These are phyloP conservation scores for Drosophila paranaensis DNA, from an alignment of 2,888 invertebrate genomes.

Conservation along the genomic window DNA sequence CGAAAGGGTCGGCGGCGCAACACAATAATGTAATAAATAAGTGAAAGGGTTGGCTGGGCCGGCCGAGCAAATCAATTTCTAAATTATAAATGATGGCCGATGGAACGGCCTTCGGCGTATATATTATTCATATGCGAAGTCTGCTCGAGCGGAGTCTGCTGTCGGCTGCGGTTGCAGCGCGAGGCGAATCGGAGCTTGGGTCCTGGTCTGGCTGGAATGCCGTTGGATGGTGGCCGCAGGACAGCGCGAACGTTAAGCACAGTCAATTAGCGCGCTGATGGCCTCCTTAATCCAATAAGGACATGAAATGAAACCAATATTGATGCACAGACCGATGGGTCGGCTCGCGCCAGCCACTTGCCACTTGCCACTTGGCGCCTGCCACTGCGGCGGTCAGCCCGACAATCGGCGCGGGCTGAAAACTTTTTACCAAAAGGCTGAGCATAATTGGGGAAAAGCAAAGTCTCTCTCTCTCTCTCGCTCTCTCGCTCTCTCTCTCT, in stretches of 20 bases:
- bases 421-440: conserved; percentile 38
- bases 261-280: conserved; percentile 69
- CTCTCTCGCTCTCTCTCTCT: no score
- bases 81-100: conserved; percentile 5
- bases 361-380: neutral
- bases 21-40: conserved; percentile 3
- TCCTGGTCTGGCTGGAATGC: neutral
- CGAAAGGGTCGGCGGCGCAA: neutral
- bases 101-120: neutral
- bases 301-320: conserved; percentile 69
- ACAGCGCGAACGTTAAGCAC: conserved; percentile 53
- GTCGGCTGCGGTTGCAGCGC: neutral
- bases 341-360: neutral
- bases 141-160: neutral
- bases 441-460: conserved; percentile 49
- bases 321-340: conserved; percentile 42
- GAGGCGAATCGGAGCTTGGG: neutral
- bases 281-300: conserved; percentile 74
- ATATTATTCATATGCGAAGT: neutral
- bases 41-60: neutral
- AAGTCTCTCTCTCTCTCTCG: neutral
- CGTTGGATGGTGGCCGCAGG: conserved; percentile 8
- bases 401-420: conserved; percentile 30
- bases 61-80: conserved; percentile 3
- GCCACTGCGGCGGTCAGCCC: conserved; percentile 26